Evolutionary conservation across 2,888 invertebrate genomes (phyloP).

Genomic region (Leistus spinibarbis): DNA sequence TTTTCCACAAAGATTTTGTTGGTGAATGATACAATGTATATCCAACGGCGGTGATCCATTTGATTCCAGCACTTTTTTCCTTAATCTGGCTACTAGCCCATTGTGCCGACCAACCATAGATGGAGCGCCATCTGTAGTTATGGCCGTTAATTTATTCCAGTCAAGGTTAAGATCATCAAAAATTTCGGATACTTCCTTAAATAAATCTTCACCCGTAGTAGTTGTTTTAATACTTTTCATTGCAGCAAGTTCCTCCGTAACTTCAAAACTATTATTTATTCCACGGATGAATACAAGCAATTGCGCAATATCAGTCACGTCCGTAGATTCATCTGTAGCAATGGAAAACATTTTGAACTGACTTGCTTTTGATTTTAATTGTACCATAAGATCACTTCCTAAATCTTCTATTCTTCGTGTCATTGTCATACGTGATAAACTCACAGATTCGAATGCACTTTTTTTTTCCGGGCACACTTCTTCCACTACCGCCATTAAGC

Average conservation of each 20-base stretch:
- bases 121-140: too few species aligned
- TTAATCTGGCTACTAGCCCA: conserved; percentile 20
- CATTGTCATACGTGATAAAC: conserved; percentile 34
- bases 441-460: conserved; percentile 33
- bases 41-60: conserved; percentile 19
- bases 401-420: conserved; percentile 33
- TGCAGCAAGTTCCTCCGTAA: conserved; percentile 20
- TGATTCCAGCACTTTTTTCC: conserved; percentile 25
- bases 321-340: conserved; percentile 28
- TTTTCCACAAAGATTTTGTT: conserved; percentile 27
- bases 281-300: conserved; percentile 28
- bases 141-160: conserved; percentile 12
- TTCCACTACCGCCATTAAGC: conserved; percentile 33
- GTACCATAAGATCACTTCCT: conserved; percentile 32
- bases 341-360: conserved; percentile 31
- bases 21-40: conserved; percentile 28
- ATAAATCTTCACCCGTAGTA: too few species aligned
- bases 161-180: conserved; percentile 24
- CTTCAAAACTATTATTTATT: conserved; percentile 26
- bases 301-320: conserved; percentile 30
- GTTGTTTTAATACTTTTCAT: conserved; percentile 27
- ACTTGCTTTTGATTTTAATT: conserved; percentile 34
- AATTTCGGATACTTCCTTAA: conserved; percentile 20
- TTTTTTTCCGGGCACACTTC: conserved; percentile 34
- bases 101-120: too few species aligned